Percentiles rank a stretch among this genome's conserved stretches.
Evolutionary conservation across 1,140 invertebrate species (phyloP).

Genomic region (Macrocentrus cingulum): DNA sequence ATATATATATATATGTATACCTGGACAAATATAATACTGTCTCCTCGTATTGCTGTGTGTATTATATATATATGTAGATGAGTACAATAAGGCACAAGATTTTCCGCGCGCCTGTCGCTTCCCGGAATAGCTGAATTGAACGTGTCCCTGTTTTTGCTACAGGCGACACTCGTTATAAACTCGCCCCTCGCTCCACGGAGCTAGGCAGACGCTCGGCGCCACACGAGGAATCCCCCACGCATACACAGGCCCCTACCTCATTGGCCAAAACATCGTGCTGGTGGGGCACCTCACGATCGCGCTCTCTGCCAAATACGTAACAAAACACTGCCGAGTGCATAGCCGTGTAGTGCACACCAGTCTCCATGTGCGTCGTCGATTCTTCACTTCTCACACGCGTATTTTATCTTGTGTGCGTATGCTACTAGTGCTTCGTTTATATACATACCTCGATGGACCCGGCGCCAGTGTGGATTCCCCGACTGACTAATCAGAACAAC

Average conservation of each 20-base stretch:
- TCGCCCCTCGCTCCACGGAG: neutral
- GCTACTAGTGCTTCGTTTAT: neutral
- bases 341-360: too few species aligned
- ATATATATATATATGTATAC: too few species aligned
- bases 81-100: constrained; percentile 1
- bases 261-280: too few species aligned
- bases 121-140: constrained; percentile 31
- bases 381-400: constrained; percentile 2
- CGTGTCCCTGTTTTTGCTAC: constrained; percentile 13
- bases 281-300: too few species aligned
- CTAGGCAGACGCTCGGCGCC: constrained; percentile 31
- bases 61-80: too few species aligned
- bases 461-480: constrained; percentile 25
- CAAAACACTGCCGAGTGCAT: too few species aligned
- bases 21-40: too few species aligned
- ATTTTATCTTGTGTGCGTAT: constrained; percentile 1
- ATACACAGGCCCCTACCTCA: constrained; percentile 9
- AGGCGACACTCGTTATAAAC: constrained; percentile 12
- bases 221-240: constrained; percentile 31
- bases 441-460: constrained; percentile 14
- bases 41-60: too few species aligned
- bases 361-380: too few species aligned
- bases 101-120: neutral
- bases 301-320: too few species aligned
- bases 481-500: too few species aligned